Conservation (phyloP, 2,797 vertebrate genomes). For the Arctocebus calabarensis region DNA sequence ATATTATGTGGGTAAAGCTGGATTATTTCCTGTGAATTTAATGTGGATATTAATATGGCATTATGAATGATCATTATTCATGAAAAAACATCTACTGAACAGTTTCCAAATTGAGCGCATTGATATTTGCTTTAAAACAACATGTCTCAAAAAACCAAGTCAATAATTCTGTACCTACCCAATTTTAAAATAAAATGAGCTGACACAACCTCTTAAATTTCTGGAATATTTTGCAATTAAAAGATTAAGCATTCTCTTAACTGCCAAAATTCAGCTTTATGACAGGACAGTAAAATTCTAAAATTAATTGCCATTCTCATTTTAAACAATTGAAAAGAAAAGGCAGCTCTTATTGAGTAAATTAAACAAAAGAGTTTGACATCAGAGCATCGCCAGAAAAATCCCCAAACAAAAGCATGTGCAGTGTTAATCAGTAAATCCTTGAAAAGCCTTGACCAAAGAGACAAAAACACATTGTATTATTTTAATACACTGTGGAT, state of each 20-base stretch:
- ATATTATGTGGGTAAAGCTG: not conserved
- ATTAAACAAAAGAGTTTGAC: conserved; percentile 74
- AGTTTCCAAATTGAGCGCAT: not conserved
- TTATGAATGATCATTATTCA: conserved; percentile 12
- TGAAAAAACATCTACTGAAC: not conserved
- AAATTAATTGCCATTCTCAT: conserved; percentile 78
- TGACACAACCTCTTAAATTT: conserved; percentile 62
- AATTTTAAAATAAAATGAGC: conserved; percentile 64
- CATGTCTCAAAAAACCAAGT: not conserved
- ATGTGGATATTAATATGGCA: not conserved
- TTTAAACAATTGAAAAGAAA: conserved; percentile 72
- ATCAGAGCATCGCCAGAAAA: conserved; percentile 65
- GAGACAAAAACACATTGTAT: conserved; percentile 43
- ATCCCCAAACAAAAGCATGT: conserved; percentile 68
- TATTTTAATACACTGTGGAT: not conserved
- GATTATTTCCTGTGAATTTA: not conserved
- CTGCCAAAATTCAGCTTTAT: conserved; percentile 77
- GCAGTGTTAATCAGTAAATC: conserved; percentile 64
- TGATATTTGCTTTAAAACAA: conserved; percentile 45
- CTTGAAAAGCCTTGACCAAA: conserved; percentile 46
- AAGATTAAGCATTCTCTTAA: conserved; percentile 78
- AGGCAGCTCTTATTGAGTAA: conserved; percentile 47
- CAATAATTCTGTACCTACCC: not conserved
- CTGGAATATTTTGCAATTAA: conserved; percentile 71
- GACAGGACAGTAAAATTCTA: conserved; percentile 75